Evolutionary conservation across 2,113 vertebrate genomes (phyloP).

Genomic region (Abramis brama): DNA sequence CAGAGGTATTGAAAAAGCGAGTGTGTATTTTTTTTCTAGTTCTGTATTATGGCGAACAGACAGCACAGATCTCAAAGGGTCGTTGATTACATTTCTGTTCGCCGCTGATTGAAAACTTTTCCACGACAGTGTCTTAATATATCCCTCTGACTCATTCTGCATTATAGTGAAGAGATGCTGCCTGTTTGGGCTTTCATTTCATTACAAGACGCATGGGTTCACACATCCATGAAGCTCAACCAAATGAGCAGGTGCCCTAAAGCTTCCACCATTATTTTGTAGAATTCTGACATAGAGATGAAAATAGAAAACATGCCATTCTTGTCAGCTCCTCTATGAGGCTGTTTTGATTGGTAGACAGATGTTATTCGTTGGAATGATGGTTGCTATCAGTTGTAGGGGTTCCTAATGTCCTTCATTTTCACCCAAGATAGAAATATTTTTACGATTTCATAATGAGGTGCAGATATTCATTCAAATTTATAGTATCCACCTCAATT

Average conservation of each 20-base stretch:
- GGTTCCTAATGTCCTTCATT: slow-evolving; percentile 21
- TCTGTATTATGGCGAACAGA: slow-evolving; percentile 1
- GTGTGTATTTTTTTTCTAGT: not conserved
- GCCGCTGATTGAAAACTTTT: slow-evolving; percentile 10
- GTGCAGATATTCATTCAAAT: no score
- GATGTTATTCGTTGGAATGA: slow-evolving; percentile 27
- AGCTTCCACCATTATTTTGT: slow-evolving; percentile 28
- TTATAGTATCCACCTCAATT: no score
- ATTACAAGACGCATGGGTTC: slow-evolving; percentile 26
- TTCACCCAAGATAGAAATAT: not conserved
- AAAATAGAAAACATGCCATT: slow-evolving; percentile 38
- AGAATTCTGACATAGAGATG: slow-evolving; percentile 26
- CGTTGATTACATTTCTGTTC: slow-evolving; percentile 19
- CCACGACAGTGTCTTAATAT: slow-evolving; percentile 3
- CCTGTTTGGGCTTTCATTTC: slow-evolving; percentile 5
- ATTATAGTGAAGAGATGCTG: not conserved
- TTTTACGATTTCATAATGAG: not conserved
- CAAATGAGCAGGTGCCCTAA: slow-evolving; percentile 34
- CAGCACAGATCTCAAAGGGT: not conserved
- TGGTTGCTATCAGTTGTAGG: slow-evolving; percentile 25
- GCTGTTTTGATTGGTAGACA: slow-evolving; percentile 18
- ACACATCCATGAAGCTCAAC: slow-evolving; percentile 32
- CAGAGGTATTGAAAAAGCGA: slow-evolving; percentile 4
- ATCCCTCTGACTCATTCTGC: slow-evolving; percentile 34
- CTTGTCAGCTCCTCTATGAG: slow-evolving; percentile 12